Base-by-base conservation (phyloP, 2,113 vertebrate genomes). In the Mustela nigripes region DNA sequence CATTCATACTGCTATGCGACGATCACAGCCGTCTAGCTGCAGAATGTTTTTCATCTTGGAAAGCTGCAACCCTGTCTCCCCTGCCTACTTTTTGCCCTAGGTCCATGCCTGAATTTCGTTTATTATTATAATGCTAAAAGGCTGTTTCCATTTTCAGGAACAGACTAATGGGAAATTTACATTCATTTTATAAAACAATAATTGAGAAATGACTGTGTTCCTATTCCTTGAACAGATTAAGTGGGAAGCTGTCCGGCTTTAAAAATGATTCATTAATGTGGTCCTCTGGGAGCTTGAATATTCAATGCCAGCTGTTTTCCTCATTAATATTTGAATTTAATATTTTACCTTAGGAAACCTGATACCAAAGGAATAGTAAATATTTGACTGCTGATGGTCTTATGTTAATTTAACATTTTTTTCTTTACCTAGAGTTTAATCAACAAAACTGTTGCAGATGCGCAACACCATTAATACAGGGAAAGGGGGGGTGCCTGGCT, bases 271-370 rank as follows among this genome's bases (percentile, higher is more conserved):
- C 95, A 98, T 98, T 98, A 98, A 87, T 10, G 33, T 87, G 21
- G 69, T 97, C 95, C 95, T 86, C 92, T 60, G 74, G 94, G 96
- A 96, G 26, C 74, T 33, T 98, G 96, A 97, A 98, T 98, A 97
- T 98, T 97, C 97, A 98, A 74, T 39, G 95, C 95, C 97, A 98
- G 94, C 97, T 98, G 97, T 96, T 96, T 97, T 79, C 74, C 73
- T 96, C 84, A 94, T 89, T 96, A 93, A 97, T 96, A 95, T 96
- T 83, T 94, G 31, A 96, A 96, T 96, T 92, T 96, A 89, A 87
- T 97, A 82, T 96, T 97, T 96, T 97, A 95, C 65, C 39, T n/a
- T 84, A 94, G 92, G 93, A 97, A 95, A 98, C 79, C 33, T 11
- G 60, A 84, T 95, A 62, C 36, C 78, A 93, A 95, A 97, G 56